Conservation (phyloP, 2,888 invertebrate genomes). For the Tortrix viridana region DNA sequence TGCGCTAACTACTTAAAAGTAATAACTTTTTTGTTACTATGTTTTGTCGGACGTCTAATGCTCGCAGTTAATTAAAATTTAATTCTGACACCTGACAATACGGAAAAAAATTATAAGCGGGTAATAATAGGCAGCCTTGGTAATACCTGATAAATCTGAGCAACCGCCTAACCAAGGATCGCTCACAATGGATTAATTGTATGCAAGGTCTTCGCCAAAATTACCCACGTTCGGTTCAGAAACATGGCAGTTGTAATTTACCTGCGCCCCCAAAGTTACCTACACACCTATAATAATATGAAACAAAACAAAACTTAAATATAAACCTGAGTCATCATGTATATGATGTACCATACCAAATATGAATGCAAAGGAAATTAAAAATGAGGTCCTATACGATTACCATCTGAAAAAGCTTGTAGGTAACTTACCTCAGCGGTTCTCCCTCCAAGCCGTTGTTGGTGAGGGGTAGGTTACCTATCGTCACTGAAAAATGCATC, state of each 20-base stretch:
- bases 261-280: constrained; percentile 61
- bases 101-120: constrained; percentile 24
- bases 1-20: constrained; percentile 3
- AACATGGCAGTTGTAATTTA: constrained; percentile 63
- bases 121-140: constrained; percentile 28
- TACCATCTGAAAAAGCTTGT: no score
- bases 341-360: no score
- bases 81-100: constrained; percentile 13
- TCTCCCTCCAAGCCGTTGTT: no score
- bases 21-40: constrained; percentile 18
- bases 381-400: no score
- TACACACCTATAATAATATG: constrained; percentile 36
- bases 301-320: constrained; percentile 36
- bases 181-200: constrained; percentile 65
- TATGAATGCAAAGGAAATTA: neutral
- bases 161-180: constrained; percentile 57
- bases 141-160: constrained; percentile 35
- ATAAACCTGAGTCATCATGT: constrained; percentile 31
- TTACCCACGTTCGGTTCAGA: constrained; percentile 69
- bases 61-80: constrained; percentile 31
- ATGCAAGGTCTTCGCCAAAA: constrained; percentile 68
- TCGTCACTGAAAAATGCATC: neutral
- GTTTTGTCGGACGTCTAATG: constrained; percentile 10
- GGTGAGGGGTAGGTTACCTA: no score
- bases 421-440: no score